phyloP scores from a whole-genome alignment of 2,113 vertebrate species.

The Misgurnus mizolepis region DNA sequence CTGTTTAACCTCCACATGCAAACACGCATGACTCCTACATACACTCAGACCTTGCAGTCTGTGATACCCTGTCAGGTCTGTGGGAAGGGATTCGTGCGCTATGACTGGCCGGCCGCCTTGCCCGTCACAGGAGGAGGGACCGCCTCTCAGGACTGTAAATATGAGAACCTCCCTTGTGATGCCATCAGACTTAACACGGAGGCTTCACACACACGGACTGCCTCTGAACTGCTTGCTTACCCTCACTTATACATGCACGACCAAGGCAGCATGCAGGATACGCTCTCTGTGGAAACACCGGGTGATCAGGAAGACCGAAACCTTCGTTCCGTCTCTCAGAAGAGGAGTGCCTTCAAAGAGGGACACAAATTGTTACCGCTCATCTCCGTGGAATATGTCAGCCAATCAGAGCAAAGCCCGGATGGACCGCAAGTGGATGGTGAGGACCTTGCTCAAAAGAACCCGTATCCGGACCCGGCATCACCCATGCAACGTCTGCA shows the following conservation, averaged over 20 bases:
- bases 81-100: slow-evolving; percentile 62
- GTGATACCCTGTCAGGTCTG: slow-evolving; percentile 71
- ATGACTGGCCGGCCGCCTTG: slow-evolving; percentile 61
- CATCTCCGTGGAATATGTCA: slow-evolving; percentile 64
- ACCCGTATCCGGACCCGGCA: slow-evolving; percentile 84
- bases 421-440: slow-evolving; percentile 57
- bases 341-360: slow-evolving; percentile 88
- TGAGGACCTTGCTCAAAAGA: slow-evolving; percentile 82
- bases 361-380: slow-evolving; percentile 86
- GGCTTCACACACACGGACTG: slow-evolving; percentile 26
- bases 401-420: slow-evolving; percentile 61
- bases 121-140: slow-evolving; percentile 37
- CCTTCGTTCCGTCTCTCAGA: slow-evolving; percentile 75
- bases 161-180: slow-evolving; percentile 51
- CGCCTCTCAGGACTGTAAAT: slow-evolving; percentile 47
- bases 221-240: slow-evolving; percentile 11
- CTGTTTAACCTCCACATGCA: slow-evolving; percentile 96
- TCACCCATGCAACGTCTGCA: not conserved
- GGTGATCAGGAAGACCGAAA: slow-evolving; percentile 10
- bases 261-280: slow-evolving; percentile 46
- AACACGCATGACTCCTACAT: slow-evolving; percentile 78
- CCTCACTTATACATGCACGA: slow-evolving; percentile 6
- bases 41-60: slow-evolving; percentile 71
- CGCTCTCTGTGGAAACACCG: slow-evolving; percentile 14
- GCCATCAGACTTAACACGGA: slow-evolving; percentile 41